phyloP scores from a whole-genome alignment of 2,888 invertebrate genomes.

The Gisinianus flammeolus region DNA sequence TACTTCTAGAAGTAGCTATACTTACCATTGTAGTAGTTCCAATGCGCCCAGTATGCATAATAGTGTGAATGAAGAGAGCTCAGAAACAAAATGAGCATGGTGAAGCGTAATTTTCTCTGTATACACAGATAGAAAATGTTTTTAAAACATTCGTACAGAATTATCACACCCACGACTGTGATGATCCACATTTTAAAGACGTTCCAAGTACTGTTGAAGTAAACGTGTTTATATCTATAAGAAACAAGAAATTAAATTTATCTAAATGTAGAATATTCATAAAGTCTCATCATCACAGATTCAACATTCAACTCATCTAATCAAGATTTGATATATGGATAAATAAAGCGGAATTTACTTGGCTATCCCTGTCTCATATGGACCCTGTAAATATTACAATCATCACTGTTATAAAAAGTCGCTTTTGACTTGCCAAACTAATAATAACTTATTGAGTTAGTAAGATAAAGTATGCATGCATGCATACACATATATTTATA shows the following conservation, averaged over 20 bases:
- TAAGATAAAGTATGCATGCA: not conserved
- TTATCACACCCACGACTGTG: constrained; percentile 68
- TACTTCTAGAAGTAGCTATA: too few species aligned
- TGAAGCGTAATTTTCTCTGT: constrained; percentile 66
- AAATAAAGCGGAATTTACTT: too few species aligned
- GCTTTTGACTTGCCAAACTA: too few species aligned
- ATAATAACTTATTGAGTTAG: too few species aligned
- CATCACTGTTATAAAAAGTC: not conserved
- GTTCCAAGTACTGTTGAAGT: constrained; percentile 72
- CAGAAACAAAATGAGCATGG: constrained; percentile 70
- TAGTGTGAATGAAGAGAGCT: constrained; percentile 72
- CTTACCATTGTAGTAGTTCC: constrained; percentile 75
- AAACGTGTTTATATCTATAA: constrained; percentile 75
- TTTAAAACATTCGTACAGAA: constrained; percentile 70
- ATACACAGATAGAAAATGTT: constrained; percentile 66
- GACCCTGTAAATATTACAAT: constrained; percentile 64
- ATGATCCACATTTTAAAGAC: constrained; percentile 72
- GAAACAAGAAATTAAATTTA: too few species aligned
- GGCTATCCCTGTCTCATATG: constrained; percentile 73
- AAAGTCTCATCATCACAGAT: too few species aligned
- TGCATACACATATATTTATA: not conserved
- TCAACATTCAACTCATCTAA: too few species aligned
- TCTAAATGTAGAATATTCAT: too few species aligned
- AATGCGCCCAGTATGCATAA: constrained; percentile 73
- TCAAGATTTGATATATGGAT: too few species aligned